phyloP scores from a whole-genome alignment of 1,140 invertebrate genomes.

The Zaprionus camerounensis region DNA sequence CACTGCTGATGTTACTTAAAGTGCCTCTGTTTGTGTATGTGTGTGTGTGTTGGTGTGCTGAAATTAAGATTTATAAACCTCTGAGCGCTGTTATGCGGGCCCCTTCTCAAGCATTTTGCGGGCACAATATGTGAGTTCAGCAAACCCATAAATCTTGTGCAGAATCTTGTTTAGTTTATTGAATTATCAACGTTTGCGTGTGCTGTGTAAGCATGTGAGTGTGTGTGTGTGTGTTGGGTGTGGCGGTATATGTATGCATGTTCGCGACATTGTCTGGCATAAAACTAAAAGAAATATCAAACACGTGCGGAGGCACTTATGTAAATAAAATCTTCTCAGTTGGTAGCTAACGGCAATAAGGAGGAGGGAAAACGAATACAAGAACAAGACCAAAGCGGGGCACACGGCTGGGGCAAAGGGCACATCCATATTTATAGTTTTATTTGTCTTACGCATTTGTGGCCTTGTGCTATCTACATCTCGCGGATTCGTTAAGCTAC shows the following conservation, averaged over 20 bases:
- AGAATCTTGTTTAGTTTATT: slow-evolving; percentile 80
- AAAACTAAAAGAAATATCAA: slow-evolving; percentile 78
- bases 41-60: slow-evolving; percentile 30
- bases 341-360: slow-evolving; percentile 3
- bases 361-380: not conserved
- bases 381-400: not conserved
- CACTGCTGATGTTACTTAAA: slow-evolving; percentile 31
- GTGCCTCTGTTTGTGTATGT: not conserved
- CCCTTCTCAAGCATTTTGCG: slow-evolving; percentile 23
- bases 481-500: slow-evolving; percentile 44
- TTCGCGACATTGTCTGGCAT: slow-evolving; percentile 61
- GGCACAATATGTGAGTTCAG: slow-evolving; percentile 55
- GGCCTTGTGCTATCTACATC: slow-evolving; percentile 66
- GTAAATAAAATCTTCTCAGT: slow-evolving; percentile 54
- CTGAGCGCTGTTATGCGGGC: slow-evolving; percentile 38
- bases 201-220: slow-evolving; percentile 11
- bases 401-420: not conserved
- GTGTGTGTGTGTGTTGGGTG: slow-evolving; percentile 19
- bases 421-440: slow-evolving; percentile 72
- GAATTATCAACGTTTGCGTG: slow-evolving; percentile 64
- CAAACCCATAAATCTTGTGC: slow-evolving; percentile 73
- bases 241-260: slow-evolving; percentile 14
- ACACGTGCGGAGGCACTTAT: slow-evolving; percentile 74
- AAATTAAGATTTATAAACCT: slow-evolving; percentile 77
- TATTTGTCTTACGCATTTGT: slow-evolving; percentile 66